phyloP scores from a whole-genome alignment of 2,113 vertebrate species.

The Zingel zingel region DNA sequence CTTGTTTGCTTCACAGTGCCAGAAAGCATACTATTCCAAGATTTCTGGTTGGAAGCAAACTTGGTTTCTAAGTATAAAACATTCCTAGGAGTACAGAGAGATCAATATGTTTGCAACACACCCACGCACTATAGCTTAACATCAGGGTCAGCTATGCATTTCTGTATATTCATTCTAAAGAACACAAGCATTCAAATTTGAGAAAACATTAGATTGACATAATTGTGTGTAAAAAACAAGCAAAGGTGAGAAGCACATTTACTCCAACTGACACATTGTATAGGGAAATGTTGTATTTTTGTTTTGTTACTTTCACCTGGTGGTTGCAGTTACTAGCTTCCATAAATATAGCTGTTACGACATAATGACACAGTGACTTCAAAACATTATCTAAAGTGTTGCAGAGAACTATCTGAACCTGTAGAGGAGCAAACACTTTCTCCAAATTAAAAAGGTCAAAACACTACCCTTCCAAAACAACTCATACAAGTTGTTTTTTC shows the following conservation, averaged over 20 bases:
- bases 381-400: not conserved
- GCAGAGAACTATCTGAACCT: not conserved
- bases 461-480: not conserved
- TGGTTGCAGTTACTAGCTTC: too few relatives aligned
- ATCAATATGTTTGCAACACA: conserved; percentile 16
- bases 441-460: not conserved
- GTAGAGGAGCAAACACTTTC: not conserved
- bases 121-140: not conserved
- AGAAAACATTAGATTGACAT: not conserved
- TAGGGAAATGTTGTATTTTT: not conserved
- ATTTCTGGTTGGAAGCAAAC: conserved; percentile 44
- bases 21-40: conserved; percentile 22
- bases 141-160: not conserved
- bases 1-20: conserved; percentile 13
- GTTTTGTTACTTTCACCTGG: too few relatives aligned
- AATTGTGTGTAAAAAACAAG: not conserved
- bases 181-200: too few relatives aligned
- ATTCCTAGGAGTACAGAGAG: conserved; percentile 11
- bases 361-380: not conserved
- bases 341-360: too few relatives aligned
- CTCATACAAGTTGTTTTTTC: not conserved
- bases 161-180: not conserved
- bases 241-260: too few relatives aligned
- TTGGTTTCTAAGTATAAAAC: conserved; percentile 35
- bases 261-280: not conserved